These are phyloP conservation scores for Vombatus ursinus DNA, from an alignment of 2,113 vertebrate genomes.

Conservation along the genomic window DNA sequence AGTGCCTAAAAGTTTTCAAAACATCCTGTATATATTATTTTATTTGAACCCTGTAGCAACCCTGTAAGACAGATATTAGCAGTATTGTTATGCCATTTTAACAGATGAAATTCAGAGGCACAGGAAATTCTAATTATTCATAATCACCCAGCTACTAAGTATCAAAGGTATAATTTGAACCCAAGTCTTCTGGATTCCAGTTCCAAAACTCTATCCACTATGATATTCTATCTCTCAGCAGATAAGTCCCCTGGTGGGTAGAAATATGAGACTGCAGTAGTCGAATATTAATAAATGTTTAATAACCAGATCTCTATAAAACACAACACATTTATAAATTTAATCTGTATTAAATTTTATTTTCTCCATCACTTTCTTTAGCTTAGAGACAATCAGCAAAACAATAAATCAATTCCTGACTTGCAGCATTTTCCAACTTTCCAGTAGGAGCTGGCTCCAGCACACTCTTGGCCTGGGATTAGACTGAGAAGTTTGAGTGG, in stretches of 20 bases:
- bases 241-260: not conserved
- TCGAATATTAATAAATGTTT: not conserved
- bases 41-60: not conserved
- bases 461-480: not conserved
- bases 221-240: not conserved
- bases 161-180: not conserved
- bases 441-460: not conserved
- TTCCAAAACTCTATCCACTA: not conserved
- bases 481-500: not conserved
- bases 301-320: not conserved
- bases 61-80: not conserved
- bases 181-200: not conserved
- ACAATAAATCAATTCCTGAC: not conserved
- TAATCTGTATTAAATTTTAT: not conserved
- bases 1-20: not conserved
- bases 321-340: not conserved
- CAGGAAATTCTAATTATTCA: not conserved
- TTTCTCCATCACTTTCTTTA: not conserved
- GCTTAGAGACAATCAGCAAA: not conserved
- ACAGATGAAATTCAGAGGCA: not conserved
- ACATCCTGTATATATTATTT: not conserved
- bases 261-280: not conserved
- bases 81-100: not conserved
- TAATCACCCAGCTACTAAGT: not conserved
- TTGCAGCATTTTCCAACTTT: not conserved